These are phyloP conservation scores for Lepidothrix coronata DNA, from an alignment of 2,113 vertebrate genomes.

Conservation along the genomic window DNA sequence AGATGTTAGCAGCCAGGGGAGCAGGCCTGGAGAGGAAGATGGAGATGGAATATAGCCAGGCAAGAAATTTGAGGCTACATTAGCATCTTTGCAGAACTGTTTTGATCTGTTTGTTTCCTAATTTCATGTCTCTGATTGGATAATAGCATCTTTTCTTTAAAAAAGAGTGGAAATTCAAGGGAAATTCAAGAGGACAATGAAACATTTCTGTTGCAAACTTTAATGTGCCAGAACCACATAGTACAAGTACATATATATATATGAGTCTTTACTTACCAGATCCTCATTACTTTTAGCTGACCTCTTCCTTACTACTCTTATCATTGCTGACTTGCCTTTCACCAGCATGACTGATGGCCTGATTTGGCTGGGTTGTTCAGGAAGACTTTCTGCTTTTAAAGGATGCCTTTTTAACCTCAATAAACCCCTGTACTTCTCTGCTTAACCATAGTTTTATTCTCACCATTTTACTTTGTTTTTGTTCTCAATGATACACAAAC, in stretches of 20 bases:
- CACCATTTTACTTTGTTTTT: constrained; percentile 58
- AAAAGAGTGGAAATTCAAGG: neutral
- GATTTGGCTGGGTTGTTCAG: neutral
- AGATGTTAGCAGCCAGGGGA: neutral
- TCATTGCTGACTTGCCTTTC: neutral
- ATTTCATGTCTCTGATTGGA: neutral
- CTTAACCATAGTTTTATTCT: constrained; percentile 58
- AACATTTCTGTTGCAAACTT: neutral
- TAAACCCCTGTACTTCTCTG: constrained; percentile 21
- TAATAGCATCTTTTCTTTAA: neutral
- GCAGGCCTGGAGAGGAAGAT: neutral
- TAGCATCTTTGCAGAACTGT: neutral
- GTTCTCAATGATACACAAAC: constrained; percentile 64
- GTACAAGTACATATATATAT: neutral
- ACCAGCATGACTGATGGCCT: neutral
- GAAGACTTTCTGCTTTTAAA: constrained; percentile 27
- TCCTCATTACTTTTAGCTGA: neutral
- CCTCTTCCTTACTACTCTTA: neutral
- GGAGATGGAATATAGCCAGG: neutral
- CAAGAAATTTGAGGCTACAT: neutral
- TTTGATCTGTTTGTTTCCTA: neutral
- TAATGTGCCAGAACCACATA: neutral
- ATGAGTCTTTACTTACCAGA: neutral
- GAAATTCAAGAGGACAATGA: neutral
- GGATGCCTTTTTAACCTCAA: constrained; percentile 6